Conservation (phyloP, 92 coral and sea anemone species). For the Heliopora coerulea region DNA sequence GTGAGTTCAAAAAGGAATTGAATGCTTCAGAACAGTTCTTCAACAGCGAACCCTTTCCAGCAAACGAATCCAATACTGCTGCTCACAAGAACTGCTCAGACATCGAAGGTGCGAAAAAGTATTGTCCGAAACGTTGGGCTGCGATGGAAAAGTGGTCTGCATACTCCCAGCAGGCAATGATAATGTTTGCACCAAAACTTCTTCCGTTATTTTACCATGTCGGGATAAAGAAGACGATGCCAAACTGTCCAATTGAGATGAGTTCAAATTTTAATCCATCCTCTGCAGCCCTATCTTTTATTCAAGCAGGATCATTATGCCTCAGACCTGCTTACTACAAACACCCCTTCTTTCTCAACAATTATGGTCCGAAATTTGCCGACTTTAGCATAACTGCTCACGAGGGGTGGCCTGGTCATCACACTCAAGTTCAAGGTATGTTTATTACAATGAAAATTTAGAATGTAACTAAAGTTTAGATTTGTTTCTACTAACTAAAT, state of each 20-base stretch:
- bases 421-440: slow-evolving; percentile 65
- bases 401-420: slow-evolving; percentile 94
- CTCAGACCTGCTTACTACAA: slow-evolving; percentile 56
- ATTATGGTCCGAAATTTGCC: slow-evolving; percentile 73
- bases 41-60: slow-evolving; percentile 75
- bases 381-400: slow-evolving; percentile 87
- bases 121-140: slow-evolving; percentile 87
- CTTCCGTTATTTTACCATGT: slow-evolving; percentile 77
- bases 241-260: slow-evolving; percentile 81
- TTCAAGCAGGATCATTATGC: slow-evolving; percentile 47
- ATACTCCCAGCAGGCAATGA: slow-evolving; percentile 71
- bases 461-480: too few species aligned
- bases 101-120: slow-evolving; percentile 64
- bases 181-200: slow-evolving; percentile 71
- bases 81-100: slow-evolving; percentile 66
- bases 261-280: slow-evolving; percentile 75
- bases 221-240: slow-evolving; percentile 72
- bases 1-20: slow-evolving; percentile 59
- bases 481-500: too few species aligned
- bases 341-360: slow-evolving; percentile 75
- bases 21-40: slow-evolving; percentile 62
- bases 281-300: slow-evolving; percentile 68
- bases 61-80: slow-evolving; percentile 69
- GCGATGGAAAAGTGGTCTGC: slow-evolving; percentile 74
- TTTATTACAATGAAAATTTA: too few species aligned